phyloP scores from a whole-genome alignment of 2,113 vertebrate genomes.

The Caretta caretta region DNA sequence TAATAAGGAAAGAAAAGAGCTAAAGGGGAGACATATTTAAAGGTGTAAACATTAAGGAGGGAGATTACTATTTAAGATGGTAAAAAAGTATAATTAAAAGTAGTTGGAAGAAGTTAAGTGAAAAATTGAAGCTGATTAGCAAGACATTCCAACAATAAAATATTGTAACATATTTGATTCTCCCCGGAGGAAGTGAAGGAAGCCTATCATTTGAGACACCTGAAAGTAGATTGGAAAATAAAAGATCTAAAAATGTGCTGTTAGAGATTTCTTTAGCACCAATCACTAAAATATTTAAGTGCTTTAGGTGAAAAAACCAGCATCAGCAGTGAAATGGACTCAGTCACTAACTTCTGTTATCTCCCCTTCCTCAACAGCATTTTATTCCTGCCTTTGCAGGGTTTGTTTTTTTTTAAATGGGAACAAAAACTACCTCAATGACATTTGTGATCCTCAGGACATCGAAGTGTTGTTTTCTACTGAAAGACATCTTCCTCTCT shows the following conservation, averaged over 20 bases:
- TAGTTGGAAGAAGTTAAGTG: too few relatives aligned
- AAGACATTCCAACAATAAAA: neutral
- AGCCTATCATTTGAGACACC: neutral
- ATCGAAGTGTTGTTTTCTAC: neutral
- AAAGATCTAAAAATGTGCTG: neutral
- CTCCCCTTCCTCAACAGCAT: constrained; percentile 23
- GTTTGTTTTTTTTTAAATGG: constrained; percentile 4
- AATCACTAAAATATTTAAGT: neutral
- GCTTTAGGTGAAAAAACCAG: neutral
- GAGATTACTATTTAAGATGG: too few relatives aligned
- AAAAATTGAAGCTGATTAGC: too few relatives aligned
- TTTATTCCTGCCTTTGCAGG: constrained; percentile 41
- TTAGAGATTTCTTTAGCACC: neutral
- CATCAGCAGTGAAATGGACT: neutral
- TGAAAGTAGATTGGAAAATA: neutral
- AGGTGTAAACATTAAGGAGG: too few relatives aligned
- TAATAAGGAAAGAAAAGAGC: neutral
- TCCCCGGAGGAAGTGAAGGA: neutral
- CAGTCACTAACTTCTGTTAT: neutral
- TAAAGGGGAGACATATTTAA: too few relatives aligned
- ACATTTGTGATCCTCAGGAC: constrained; percentile 1
- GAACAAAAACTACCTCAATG: neutral
- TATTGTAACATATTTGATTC: neutral
- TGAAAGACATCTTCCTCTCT: neutral
- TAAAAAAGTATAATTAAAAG: too few relatives aligned